Evolutionary conservation across 2,888 invertebrate species (phyloP), one percentile per base, ranked within the genome.

Genomic region (Xylota segnis): DNA sequence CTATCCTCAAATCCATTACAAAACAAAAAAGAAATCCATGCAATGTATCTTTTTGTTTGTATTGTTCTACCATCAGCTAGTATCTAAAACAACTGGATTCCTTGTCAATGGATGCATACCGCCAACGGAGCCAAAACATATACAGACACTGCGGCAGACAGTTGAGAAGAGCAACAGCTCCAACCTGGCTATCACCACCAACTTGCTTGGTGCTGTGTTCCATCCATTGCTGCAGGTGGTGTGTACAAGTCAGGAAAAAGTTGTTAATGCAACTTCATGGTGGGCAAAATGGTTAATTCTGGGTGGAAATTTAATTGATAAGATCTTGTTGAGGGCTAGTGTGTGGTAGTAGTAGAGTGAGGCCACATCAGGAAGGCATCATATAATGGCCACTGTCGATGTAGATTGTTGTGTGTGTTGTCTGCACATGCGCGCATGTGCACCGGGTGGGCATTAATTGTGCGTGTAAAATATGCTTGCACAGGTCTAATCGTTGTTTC

Each of bases 221-320:
- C n/a, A n/a, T n/a, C 23, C 54, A 27, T 7, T 54, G 65, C 40
- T 74, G 75, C 84, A 84, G 84, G 79, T 81, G 81, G 71, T 45
- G 52, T 58, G 63, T 75, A 72, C 81, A 81, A 84, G 76, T 81
- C 81, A 81, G 81, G 75, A 81, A 86, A 82, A 86, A 82, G 86
- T 86, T 86, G 86, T 84, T 84, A 76, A 76, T 76, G 81, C 86
- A 81, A 77, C 86, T 86, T 86, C 86, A 86, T 66, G 86, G 86
- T 86, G 86, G 86, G 86, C 86, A 81, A 68, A 76, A 81, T 86
- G 81, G 75, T 82, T 82, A 86, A 86, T 86, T 86, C 86, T 86
- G 75, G 86, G 86, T 86, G 86, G 86, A 86, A 81, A 86, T 72
- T 77, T 82, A 86, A 86, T 86, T 86, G 86, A 86, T 86, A 86